phyloP scores from a whole-genome alignment of 1,140 invertebrate species.

The Magallana angulata region DNA sequence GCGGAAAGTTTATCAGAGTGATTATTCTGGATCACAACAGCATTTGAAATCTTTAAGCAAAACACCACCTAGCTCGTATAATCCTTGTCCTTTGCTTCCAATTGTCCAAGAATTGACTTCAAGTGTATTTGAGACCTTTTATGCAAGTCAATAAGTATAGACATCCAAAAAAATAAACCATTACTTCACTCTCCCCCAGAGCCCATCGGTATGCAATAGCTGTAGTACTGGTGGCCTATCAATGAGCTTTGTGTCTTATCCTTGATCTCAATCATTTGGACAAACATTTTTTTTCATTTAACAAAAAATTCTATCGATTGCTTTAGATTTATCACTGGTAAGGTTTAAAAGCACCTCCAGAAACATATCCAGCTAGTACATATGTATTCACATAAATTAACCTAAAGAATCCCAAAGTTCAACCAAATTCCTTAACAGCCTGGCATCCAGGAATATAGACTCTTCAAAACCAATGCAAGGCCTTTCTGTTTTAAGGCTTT shows the following conservation, averaged over 20 bases:
- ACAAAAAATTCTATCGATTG: background rate
- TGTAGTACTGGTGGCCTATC: background rate
- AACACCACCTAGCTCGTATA: background rate
- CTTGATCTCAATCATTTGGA: background rate
- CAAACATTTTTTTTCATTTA: slow-evolving; percentile 9
- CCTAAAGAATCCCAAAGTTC: slow-evolving; percentile 27
- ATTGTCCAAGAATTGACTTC: background rate
- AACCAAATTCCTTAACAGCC: background rate
- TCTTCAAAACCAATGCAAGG: background rate
- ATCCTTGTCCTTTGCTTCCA: slow-evolving; percentile 4
- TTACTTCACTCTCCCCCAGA: background rate
- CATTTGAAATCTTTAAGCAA: background rate
- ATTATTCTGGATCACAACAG: background rate
- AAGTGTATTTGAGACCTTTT: background rate
- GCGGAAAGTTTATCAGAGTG: background rate
- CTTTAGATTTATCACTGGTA: background rate
- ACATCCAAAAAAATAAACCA: background rate
- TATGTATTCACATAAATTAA: slow-evolving; percentile 1
- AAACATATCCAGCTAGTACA: background rate
- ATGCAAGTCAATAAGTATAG: background rate
- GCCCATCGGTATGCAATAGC: no score
- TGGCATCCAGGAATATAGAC: background rate
- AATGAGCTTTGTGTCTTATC: background rate
- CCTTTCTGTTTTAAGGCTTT: background rate
- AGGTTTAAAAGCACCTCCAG: background rate